phyloP scores from a whole-genome alignment of 1,140 invertebrate species.

The Lithobius niger region DNA sequence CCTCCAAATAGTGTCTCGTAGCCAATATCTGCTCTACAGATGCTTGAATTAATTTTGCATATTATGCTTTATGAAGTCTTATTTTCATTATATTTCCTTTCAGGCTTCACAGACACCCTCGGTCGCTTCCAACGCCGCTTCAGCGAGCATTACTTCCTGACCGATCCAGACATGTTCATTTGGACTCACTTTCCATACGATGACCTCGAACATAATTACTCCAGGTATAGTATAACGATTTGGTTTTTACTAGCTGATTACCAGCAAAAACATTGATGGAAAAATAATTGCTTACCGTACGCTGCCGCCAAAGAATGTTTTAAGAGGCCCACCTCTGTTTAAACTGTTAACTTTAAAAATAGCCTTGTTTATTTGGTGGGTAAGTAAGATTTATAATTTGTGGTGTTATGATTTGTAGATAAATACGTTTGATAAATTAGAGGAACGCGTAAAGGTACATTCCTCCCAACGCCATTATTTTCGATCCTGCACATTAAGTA shows the following conservation, averaged over 20 bases:
- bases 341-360: neutral
- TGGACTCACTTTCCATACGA: constrained; percentile 41
- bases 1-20: too few relatives aligned
- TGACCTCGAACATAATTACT: constrained; percentile 25
- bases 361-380: neutral
- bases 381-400: neutral
- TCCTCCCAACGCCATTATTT: too few relatives aligned
- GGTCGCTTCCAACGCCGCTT: constrained; percentile 24
- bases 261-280: neutral
- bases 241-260: neutral
- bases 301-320: neutral
- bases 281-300: constrained; percentile 4
- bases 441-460: too few relatives aligned
- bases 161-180: constrained; percentile 40
- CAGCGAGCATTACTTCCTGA: constrained; percentile 36
- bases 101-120: constrained; percentile 28
- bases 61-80: neutral
- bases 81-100: constrained; percentile 5
- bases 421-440: too few relatives aligned
- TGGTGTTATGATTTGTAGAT: neutral
- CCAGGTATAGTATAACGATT: constrained; percentile 20
- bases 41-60: too few relatives aligned
- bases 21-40: too few relatives aligned
- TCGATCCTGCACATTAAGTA: too few relatives aligned
- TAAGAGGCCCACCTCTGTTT: neutral